Percentiles rank a stretch among this genome's conserved stretches.
Conservation (phyloP, 2,113 vertebrate species). For the Engraulis encrasicolus region DNA sequence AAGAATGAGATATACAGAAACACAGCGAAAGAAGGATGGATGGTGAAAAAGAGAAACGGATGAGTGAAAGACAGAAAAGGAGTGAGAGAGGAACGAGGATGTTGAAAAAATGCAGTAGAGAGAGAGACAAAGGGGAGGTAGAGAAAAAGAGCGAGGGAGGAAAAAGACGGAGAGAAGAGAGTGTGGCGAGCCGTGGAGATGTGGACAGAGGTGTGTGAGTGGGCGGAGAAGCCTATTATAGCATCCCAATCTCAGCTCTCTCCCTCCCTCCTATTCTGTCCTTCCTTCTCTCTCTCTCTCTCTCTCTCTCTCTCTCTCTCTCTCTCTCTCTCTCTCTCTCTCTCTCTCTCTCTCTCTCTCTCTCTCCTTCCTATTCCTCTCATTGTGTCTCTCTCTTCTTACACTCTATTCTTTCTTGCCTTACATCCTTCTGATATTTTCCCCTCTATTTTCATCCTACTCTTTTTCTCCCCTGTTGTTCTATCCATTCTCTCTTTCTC, state of each 20-base stretch:
- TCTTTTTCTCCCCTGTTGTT: too few species aligned
- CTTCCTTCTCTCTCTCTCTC: background rate
- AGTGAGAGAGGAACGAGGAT: too few species aligned
- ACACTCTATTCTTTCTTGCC: too few species aligned
- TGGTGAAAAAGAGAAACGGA: background rate
- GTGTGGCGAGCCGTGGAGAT: background rate
- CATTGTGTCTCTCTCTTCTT: too few species aligned
- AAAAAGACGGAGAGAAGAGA: background rate
- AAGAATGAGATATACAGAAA: too few species aligned
- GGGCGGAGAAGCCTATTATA: conserved; percentile 45
- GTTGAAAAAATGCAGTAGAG: too few species aligned
- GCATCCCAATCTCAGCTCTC: conserved; percentile 34
- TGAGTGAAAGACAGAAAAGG: background rate
- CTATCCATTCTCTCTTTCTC: too few species aligned
- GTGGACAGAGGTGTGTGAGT: conserved; percentile 34
- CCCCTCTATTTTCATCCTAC: too few species aligned
- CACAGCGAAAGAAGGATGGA: too few species aligned
- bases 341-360: too few species aligned
- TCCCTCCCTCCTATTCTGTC: background rate
- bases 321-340: background rate
- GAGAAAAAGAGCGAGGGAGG: conserved; percentile 31
- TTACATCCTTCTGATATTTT: too few species aligned
- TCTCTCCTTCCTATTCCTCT: too few species aligned
- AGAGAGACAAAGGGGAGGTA: background rate
- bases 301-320: background rate